Evolutionary conservation across 2,888 invertebrate genomes (phyloP).

Genomic region (Clistopyga incitator): DNA sequence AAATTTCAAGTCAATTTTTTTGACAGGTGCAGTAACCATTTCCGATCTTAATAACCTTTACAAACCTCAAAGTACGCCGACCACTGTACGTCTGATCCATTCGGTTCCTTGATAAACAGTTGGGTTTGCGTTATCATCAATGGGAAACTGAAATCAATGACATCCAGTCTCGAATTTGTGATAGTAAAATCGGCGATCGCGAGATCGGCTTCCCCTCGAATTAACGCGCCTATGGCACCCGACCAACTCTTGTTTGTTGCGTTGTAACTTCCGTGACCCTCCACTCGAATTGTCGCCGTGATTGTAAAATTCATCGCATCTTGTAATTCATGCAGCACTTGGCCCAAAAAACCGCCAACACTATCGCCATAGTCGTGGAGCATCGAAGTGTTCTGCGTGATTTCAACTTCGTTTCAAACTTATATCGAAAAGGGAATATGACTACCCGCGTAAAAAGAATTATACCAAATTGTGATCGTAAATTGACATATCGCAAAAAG

Average conservation of each 20-base stretch:
- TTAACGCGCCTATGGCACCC: neutral
- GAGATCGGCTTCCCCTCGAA: neutral
- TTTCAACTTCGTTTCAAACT: neutral
- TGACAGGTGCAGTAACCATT: neutral
- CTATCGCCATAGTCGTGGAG: neutral
- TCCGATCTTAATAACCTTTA: neutral
- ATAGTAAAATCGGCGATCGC: slow-evolving; percentile 69
- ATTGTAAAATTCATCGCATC: slow-evolving; percentile 3
- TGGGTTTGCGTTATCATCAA: slow-evolving; percentile 70
- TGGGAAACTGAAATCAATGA: slow-evolving; percentile 77
- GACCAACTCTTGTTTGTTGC: neutral
- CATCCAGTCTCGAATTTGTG: slow-evolving; percentile 69
- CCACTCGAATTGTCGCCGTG: neutral
- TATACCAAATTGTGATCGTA: no score
- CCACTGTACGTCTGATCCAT: slow-evolving; percentile 72
- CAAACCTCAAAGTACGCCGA: slow-evolving; percentile 76
- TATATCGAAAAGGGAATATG: neutral
- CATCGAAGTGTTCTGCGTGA: neutral
- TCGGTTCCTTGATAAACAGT: slow-evolving; percentile 73
- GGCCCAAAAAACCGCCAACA: neutral
- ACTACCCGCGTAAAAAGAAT: no score
- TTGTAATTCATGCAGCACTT: neutral
- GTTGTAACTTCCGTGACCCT: neutral
- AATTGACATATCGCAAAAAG: no score
- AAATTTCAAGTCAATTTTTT: no score